Percentiles rank a stretch among this genome's conserved stretches.
Evolutionary conservation across 2,113 vertebrate genomes (phyloP).

Genomic region (Marmota flaviventris): DNA sequence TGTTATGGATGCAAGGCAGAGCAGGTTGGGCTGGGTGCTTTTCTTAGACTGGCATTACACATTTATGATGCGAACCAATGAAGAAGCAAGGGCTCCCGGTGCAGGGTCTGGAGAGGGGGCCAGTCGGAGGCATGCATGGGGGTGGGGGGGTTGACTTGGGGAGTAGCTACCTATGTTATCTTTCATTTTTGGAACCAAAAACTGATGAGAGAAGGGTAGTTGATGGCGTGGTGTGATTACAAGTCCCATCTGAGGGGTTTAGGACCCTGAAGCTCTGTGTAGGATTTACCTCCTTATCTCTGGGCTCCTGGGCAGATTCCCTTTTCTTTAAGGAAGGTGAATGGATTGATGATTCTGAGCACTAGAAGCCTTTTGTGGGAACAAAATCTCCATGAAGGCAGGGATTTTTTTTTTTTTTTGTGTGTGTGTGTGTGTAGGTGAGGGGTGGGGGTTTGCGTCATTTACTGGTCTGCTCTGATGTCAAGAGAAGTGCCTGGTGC

Average conservation of each 20-base stretch:
- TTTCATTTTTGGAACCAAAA: neutral
- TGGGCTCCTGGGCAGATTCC: neutral
- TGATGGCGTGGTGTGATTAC: neutral
- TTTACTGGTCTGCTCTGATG: neutral
- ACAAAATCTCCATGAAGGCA: constrained; percentile 48
- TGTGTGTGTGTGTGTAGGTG: no score
- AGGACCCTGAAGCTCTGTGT: neutral
- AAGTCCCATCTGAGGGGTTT: neutral
- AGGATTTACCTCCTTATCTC: neutral
- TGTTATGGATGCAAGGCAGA: constrained; percentile 86
- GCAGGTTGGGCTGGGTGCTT: constrained; percentile 70
- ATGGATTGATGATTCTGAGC: neutral
- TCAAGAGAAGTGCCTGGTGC: neutral
- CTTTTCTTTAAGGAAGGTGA: neutral
- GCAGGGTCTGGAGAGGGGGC: neutral
- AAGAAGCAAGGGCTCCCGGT: constrained; percentile 59
- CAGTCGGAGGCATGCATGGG: neutral
- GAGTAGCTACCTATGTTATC: neutral
- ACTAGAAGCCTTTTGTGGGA: neutral
- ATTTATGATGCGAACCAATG: constrained; percentile 82
- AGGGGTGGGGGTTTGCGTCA: neutral
- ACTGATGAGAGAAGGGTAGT: neutral
- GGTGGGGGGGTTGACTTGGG: neutral
- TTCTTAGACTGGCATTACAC: constrained; percentile 74
- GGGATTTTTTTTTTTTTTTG: neutral